phyloP scores from a whole-genome alignment of 2,797 vertebrate genomes.

The Tenualosa thibaudeaui region DNA sequence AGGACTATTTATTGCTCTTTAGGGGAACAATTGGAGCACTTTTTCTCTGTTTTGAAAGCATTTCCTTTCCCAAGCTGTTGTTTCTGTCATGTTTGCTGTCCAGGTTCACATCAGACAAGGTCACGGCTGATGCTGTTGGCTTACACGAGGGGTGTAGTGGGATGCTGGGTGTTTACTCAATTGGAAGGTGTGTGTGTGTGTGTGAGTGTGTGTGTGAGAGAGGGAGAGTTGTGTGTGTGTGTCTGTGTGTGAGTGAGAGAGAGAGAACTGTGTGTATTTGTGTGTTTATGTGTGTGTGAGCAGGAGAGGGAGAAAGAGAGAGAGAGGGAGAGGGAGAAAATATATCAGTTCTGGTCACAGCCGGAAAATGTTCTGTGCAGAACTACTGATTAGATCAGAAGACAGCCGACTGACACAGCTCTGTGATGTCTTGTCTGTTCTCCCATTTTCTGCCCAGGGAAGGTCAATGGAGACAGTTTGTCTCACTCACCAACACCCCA shows the following conservation, averaged over 20 bases:
- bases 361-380: neutral
- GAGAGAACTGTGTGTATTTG: neutral
- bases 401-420: neutral
- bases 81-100: slow-evolving; percentile 47
- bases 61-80: neutral
- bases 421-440: neutral
- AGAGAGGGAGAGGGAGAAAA: neutral
- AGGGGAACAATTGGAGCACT: slow-evolving; percentile 62
- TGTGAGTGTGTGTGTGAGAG: neutral
- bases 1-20: slow-evolving; percentile 74
- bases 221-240: neutral
- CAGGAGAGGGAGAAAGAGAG: neutral
- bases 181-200: neutral
- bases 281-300: neutral
- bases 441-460: neutral
- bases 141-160: neutral
- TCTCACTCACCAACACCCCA: neutral
- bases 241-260: neutral
- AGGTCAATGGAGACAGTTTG: slow-evolving; percentile 7
- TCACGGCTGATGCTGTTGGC: neutral
- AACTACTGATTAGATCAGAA: neutral
- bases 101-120: slow-evolving; percentile 21
- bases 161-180: neutral
- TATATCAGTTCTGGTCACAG: slow-evolving; percentile 1
- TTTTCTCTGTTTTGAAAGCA: neutral